These are phyloP conservation scores for Halcyon leucocephala DNA, from an alignment of 2,797 vertebrate genomes.

Conservation along the genomic window DNA sequence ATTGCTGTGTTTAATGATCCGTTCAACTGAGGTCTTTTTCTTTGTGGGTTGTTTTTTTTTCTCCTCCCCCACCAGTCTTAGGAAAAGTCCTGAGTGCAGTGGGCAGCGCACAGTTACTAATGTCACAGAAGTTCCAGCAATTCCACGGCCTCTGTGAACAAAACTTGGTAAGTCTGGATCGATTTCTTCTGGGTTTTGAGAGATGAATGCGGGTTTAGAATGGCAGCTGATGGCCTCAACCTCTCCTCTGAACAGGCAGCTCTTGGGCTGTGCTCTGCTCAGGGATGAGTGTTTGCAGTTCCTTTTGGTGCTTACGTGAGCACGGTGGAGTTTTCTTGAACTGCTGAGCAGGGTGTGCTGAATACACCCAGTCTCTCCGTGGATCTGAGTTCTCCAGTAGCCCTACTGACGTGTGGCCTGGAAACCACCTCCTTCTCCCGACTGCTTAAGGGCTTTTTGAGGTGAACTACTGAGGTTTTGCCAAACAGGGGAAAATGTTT, in stretches of 20 bases:
- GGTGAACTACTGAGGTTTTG: not conserved
- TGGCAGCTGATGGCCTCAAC: not conserved
- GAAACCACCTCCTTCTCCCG: not conserved
- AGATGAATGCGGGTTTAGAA: not conserved
- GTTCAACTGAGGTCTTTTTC: not conserved
- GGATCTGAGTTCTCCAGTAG: not conserved
- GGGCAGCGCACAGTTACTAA: conserved; percentile 96
- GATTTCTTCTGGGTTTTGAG: not conserved
- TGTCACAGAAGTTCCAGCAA: conserved; percentile 99
- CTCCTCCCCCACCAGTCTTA: conserved; percentile 83
- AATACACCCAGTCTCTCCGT: not conserved
- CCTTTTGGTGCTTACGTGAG: not conserved
- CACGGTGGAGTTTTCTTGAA: not conserved
- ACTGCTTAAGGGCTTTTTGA: not conserved
- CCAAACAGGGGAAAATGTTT: not conserved
- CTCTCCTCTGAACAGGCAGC: not conserved
- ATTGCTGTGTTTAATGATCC: not conserved
- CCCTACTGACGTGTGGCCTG: not conserved
- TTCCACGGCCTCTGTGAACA: conserved; percentile 98
- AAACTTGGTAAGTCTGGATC: conserved; percentile 90
- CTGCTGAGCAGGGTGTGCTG: not conserved
- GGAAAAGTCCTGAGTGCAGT: conserved; percentile 97
- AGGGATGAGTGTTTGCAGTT: not conserved
- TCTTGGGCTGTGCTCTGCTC: not conserved
- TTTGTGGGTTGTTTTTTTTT: not conserved